Evolutionary conservation across 2,888 invertebrate genomes (phyloP).

Genomic region (Yponomeuta malinellus): DNA sequence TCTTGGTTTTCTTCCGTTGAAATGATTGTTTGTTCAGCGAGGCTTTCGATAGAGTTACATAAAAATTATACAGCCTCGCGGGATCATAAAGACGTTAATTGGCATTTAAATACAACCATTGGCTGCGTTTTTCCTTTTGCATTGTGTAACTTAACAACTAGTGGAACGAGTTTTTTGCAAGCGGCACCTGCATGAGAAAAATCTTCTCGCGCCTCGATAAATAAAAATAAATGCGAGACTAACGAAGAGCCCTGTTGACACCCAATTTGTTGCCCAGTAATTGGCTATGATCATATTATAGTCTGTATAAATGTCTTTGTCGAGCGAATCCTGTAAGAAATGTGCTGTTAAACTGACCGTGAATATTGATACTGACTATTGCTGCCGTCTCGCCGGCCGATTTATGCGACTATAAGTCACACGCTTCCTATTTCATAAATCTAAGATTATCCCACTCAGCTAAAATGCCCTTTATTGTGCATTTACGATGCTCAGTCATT

Average conservation of each 20-base stretch:
- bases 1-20: too few relatives aligned
- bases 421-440: slow-evolving; percentile 42
- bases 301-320: background rate
- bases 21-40: too few relatives aligned
- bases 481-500: slow-evolving; percentile 37
- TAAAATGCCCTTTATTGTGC: slow-evolving; percentile 29
- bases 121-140: background rate
- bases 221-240: slow-evolving; percentile 33
- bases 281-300: background rate
- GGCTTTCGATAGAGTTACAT: too few relatives aligned
- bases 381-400: slow-evolving; percentile 2
- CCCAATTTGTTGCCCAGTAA: slow-evolving; percentile 6
- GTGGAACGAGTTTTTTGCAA: background rate
- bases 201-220: background rate
- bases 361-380: background rate
- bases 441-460: slow-evolving; percentile 28
- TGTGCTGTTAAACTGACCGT: background rate
- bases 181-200: background rate
- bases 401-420: slow-evolving; percentile 27
- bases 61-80: background rate
- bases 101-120: background rate
- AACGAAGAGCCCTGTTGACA: slow-evolving; percentile 1
- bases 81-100: background rate
- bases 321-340: background rate
- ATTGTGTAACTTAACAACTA: slow-evolving; percentile 3